phyloP scores from a whole-genome alignment of 2,113 vertebrate genomes.

The Protobothrops flavoviridis region DNA sequence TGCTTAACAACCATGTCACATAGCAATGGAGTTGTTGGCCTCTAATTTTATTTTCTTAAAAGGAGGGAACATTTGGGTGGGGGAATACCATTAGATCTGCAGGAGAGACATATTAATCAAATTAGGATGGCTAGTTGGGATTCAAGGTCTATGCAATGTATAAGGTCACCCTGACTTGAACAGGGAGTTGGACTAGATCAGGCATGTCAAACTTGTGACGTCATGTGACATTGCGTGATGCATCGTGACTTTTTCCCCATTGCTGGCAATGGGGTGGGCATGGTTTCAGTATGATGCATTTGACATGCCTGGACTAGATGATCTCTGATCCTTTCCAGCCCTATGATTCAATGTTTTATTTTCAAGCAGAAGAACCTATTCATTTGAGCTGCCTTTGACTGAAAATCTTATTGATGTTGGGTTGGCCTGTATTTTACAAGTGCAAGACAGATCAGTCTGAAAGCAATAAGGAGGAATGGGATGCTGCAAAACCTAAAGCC shows the following conservation, averaged over 20 bases:
- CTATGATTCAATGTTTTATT: no score
- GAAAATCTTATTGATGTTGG: not conserved
- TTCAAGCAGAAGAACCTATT: not conserved
- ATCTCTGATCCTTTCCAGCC: no score
- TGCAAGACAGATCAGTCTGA: not conserved
- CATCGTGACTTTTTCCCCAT: no score
- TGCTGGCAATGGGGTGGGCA: no score
- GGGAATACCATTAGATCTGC: not conserved
- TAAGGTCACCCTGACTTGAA: no score
- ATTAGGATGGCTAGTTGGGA: not conserved
- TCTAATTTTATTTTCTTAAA: not conserved
- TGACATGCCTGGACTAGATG: no score
- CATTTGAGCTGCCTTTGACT: not conserved
- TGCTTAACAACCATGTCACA: no score
- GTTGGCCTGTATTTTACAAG: not conserved
- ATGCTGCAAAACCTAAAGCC: not conserved
- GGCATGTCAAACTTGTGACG: no score
- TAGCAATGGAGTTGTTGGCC: no score
- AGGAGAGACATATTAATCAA: not conserved
- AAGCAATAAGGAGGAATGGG: not conserved
- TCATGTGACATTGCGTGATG: no score
- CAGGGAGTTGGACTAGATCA: no score
- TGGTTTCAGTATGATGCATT: no score
- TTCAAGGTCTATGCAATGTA: not conserved
- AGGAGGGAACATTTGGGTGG: not conserved